phyloP scores from a whole-genome alignment of 2,888 invertebrate species.

The Rhaphigaster nebulosa region DNA sequence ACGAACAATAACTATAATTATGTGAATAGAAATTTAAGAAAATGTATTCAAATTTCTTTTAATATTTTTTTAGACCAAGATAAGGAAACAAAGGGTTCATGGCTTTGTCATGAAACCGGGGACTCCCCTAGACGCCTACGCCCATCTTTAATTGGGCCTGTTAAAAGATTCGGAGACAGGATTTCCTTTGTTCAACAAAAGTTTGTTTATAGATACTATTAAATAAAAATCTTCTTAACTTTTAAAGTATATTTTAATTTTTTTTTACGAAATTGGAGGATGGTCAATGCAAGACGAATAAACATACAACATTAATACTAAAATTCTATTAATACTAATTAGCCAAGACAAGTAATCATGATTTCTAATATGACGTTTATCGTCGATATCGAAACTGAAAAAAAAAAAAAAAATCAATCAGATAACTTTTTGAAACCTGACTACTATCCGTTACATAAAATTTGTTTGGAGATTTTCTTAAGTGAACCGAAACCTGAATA shows the following conservation, averaged over 20 bases:
- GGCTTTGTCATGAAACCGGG: neutral
- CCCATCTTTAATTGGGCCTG: conserved; percentile 9
- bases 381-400: neutral
- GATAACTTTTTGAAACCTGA: neutral
- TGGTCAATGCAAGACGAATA: no score
- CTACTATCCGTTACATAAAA: neutral
- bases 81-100: neutral
- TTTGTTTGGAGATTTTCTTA: neutral
- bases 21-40: neutral
- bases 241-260: no score
- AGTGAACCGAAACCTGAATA: neutral
- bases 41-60: no score
- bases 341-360: neutral
- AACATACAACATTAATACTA: neutral
- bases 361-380: neutral
- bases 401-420: neutral
- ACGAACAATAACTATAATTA: neutral
- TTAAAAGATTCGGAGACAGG: neutral
- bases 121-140: conserved; percentile 12
- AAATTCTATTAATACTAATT: neutral
- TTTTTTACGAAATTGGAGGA: no score
- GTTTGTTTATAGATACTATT: neutral
- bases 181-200: neutral
- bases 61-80: no score
- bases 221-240: neutral